Evolutionary conservation across 2,888 invertebrate species (phyloP).

Genomic region (Barypeithes pellucidus): DNA sequence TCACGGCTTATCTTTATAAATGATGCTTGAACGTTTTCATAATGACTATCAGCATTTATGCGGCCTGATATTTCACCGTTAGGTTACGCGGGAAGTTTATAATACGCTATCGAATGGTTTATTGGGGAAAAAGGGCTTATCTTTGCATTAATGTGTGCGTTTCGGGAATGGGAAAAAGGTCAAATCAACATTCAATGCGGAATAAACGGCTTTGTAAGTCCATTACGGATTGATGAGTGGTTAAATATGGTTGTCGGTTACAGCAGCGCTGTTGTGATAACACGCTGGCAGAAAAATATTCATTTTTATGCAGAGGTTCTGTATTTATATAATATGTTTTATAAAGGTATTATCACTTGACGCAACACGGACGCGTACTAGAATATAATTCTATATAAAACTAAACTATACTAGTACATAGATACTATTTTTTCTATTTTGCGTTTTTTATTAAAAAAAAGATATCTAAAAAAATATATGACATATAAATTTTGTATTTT

Average conservation of each 20-base stretch:
- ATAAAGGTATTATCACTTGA: no score
- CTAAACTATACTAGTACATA: no score
- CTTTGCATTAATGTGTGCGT: conserved; percentile 42
- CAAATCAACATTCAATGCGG: conserved; percentile 29
- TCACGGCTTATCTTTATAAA: conserved; percentile 71
- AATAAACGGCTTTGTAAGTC: conserved; percentile 25
- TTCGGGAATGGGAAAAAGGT: conserved; percentile 34
- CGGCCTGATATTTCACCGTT: conserved; percentile 48
- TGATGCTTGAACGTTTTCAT: conserved; percentile 69
- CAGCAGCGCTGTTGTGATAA: not conserved
- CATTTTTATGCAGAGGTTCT: no score
- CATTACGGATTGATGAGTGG: conserved; percentile 44
- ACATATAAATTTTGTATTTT: no score
- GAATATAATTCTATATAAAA: no score
- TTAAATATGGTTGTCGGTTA: conserved; percentile 47
- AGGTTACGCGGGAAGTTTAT: conserved; percentile 48
- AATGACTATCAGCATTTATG: conserved; percentile 62
- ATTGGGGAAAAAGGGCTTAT: conserved; percentile 53
- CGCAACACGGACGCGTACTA: no score
- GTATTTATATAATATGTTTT: no score
- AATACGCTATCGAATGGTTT: conserved; percentile 46
- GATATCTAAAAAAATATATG: no score
- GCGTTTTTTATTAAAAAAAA: no score
- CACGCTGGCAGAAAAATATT: not conserved
- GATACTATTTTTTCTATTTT: no score